Conservation (phyloP, 2,113 vertebrate species). For the Pollimyrus isidori region DNA sequence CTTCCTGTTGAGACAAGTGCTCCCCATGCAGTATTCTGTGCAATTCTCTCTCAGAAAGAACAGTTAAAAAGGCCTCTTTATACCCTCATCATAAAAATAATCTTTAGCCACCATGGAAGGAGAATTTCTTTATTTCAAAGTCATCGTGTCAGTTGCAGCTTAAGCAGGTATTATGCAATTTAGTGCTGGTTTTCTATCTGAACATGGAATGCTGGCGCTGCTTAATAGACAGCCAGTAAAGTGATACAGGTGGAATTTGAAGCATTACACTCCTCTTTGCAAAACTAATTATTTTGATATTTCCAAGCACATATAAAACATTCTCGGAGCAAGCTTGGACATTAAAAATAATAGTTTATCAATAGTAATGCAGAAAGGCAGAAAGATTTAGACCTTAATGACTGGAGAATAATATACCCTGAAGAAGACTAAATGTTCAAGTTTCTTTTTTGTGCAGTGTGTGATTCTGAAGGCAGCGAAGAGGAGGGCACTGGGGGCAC, state of each 20-base stretch:
- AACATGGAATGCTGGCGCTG: conserved; percentile 62
- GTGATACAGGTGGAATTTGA: conserved; percentile 70
- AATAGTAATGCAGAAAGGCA: conserved; percentile 33
- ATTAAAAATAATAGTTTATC: conserved; percentile 40
- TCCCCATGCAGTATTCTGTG: neutral
- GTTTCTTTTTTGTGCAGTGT: neutral
- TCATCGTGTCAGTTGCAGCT: conserved; percentile 19
- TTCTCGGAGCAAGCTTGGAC: conserved; percentile 23
- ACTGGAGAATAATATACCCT: neutral
- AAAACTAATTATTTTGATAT: conserved; percentile 40
- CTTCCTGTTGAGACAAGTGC: conserved; percentile 13
- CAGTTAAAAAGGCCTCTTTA: neutral
- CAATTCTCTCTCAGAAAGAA: neutral
- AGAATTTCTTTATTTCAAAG: neutral
- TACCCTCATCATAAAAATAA: neutral
- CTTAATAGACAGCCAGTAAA: conserved; percentile 69
- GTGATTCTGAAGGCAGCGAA: neutral
- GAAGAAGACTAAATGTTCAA: neutral
- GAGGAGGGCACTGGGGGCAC: neutral
- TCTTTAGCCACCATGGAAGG: neutral
- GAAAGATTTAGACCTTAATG: conserved; percentile 20
- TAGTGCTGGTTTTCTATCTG: conserved; percentile 49
- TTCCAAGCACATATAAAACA: neutral
- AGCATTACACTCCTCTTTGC: conserved; percentile 48
- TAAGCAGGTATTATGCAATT: conserved; percentile 49